A percentile compares a stretch with the other conserved stretches of the same genome.
phyloP scores from a whole-genome alignment of 2,797 vertebrate species.

The Nyctibius grandis region DNA sequence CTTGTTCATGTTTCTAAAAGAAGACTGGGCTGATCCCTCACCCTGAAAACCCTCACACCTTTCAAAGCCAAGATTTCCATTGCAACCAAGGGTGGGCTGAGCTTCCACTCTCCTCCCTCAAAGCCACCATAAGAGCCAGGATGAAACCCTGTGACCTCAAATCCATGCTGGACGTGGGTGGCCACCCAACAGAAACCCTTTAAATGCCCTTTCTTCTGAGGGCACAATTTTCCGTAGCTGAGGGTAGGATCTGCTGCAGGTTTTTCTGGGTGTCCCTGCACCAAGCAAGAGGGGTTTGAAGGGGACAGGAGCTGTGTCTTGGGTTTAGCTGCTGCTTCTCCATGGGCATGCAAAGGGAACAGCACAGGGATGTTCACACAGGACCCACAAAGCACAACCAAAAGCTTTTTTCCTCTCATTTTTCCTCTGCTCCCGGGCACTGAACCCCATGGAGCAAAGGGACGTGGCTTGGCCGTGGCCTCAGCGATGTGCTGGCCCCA shows the following conservation, averaged over 20 bases:
- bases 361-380: not conserved
- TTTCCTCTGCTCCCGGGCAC: accelerated
- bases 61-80: not conserved
- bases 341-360: not conserved
- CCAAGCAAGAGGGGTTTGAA: not conserved
- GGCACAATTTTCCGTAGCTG: accelerated
- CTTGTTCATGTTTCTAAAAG: not conserved
- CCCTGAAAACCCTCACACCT: not conserved
- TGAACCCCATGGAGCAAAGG: not conserved
- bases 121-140: not conserved
- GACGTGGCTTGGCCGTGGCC: not conserved
- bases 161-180: accelerated
- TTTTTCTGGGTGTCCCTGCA: not conserved
- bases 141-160: not conserved
- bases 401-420: not conserved
- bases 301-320: not conserved
- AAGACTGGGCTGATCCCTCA: not conserved
- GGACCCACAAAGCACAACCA: not conserved
- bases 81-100: not conserved
- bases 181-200: not conserved
- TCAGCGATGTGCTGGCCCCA: accelerated
- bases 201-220: not conserved
- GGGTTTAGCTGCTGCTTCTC: not conserved
- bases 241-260: not conserved
- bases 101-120: accelerated